Conservation (phyloP, 2,113 vertebrate genomes). For the Centrocercus urophasianus region DNA sequence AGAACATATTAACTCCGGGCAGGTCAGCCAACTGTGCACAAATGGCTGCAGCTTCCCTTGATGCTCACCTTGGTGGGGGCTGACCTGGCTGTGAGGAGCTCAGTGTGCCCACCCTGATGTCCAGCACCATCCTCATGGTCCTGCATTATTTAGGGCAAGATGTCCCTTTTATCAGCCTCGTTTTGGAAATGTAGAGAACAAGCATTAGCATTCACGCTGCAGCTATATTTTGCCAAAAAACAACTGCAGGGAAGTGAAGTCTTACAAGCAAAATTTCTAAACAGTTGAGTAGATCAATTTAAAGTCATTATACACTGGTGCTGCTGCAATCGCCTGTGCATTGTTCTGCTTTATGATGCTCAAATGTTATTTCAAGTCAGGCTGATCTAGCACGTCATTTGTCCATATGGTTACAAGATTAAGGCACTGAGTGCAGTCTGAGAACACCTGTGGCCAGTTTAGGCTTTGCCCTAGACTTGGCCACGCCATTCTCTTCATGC, state of each 20-base stretch:
- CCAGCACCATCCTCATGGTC: not conserved
- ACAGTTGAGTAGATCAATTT: not conserved
- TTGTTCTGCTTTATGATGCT: not conserved
- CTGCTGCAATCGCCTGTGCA: not conserved
- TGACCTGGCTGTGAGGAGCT: not conserved
- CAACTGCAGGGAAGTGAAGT: not conserved
- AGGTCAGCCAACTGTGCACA: not conserved
- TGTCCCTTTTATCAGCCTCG: not conserved
- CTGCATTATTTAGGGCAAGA: not conserved
- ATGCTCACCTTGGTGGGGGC: not conserved
- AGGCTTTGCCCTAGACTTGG: not conserved
- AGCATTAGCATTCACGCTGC: not conserved
- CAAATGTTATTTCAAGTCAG: slow-evolving; percentile 11
- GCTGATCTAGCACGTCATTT: not conserved
- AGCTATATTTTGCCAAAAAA: not conserved
- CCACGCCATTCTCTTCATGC: rapidly evolving
- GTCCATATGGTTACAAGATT: rapidly evolving
- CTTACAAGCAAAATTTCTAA: not conserved
- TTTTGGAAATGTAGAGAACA: not conserved
- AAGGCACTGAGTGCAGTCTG: not conserved
- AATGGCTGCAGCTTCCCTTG: not conserved
- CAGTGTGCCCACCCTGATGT: not conserved
- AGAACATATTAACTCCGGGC: not conserved
- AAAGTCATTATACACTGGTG: not conserved
- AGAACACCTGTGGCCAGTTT: not conserved